Percentiles rank a stretch among this genome's conserved stretches.
Conservation (phyloP, 2,797 vertebrate species). For the Enteromius fasciolatus region DNA sequence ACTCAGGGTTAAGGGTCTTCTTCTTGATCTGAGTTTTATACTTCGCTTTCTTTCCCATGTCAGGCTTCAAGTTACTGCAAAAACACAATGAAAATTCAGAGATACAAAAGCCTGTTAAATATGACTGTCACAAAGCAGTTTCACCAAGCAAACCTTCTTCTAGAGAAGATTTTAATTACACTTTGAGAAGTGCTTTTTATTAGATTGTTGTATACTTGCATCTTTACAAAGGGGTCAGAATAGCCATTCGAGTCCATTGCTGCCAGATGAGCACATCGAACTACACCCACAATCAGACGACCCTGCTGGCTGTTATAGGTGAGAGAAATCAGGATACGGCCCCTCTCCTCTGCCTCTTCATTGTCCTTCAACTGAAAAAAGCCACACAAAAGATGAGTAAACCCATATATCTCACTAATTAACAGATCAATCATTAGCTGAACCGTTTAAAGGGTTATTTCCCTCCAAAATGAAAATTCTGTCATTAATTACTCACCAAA, state of each 20-base stretch:
- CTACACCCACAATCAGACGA: constrained; percentile 89
- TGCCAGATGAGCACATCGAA: constrained; percentile 92
- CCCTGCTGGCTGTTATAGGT: constrained; percentile 90
- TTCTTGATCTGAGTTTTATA: constrained; percentile 98
- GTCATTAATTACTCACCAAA: too few relatives aligned
- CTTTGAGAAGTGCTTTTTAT: neutral
- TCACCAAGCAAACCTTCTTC: too few relatives aligned
- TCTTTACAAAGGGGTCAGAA: constrained; percentile 94
- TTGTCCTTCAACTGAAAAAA: constrained; percentile 74
- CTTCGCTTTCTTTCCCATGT: constrained; percentile 98
- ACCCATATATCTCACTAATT: neutral
- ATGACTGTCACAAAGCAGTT: constrained; percentile 7
- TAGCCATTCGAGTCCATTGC: constrained; percentile 97
- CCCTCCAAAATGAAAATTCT: too few relatives aligned
- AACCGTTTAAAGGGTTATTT: neutral
- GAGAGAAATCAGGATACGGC: constrained; percentile 91
- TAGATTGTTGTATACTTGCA: constrained; percentile 73
- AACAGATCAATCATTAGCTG: neutral
- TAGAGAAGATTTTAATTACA: neutral
- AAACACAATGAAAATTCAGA: constrained; percentile 39
- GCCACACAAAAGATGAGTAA: neutral
- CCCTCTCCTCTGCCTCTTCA: constrained; percentile 85
- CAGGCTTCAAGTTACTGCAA: constrained; percentile 91
- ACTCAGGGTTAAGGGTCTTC: constrained; percentile 97
- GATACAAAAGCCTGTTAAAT: too few relatives aligned